phyloP scores from a whole-genome alignment of 1,140 invertebrate genomes.

The Drosophila punjabiensis region DNA sequence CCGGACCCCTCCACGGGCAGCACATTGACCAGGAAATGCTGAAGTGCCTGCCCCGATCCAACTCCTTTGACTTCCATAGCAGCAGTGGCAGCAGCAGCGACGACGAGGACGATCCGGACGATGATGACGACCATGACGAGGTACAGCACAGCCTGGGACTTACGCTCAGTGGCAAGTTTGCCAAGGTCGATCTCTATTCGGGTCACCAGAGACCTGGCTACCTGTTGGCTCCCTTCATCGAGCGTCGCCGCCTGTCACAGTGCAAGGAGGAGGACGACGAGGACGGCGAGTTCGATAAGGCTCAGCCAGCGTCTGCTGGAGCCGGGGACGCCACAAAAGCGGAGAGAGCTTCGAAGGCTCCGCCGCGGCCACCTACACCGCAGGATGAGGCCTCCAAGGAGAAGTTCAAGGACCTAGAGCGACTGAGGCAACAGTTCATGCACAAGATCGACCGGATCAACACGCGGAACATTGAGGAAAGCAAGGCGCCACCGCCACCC shows the following conservation, averaged over 20 bases:
- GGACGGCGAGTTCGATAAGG: slow-evolving; percentile 85
- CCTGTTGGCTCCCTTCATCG: slow-evolving; percentile 87
- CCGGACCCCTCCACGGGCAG: slow-evolving; percentile 34
- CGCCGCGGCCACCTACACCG: slow-evolving; percentile 74
- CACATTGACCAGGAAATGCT: slow-evolving; percentile 47
- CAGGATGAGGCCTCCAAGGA: slow-evolving; percentile 71
- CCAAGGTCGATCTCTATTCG: slow-evolving; percentile 58
- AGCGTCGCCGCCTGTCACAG: slow-evolving; percentile 90
- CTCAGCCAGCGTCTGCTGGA: slow-evolving; percentile 18
- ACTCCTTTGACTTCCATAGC: slow-evolving; percentile 77
- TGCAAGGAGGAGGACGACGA: slow-evolving; percentile 93
- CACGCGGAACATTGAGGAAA: slow-evolving; percentile 75
- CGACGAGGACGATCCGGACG: slow-evolving; percentile 63
- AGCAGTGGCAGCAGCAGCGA: slow-evolving; percentile 72
- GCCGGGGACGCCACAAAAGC: slow-evolving; percentile 37
- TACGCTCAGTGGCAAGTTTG: slow-evolving; percentile 57
- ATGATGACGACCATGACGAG: slow-evolving; percentile 44
- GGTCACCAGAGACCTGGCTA: slow-evolving; percentile 76
- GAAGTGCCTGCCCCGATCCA: slow-evolving; percentile 56
- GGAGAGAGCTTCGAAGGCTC: slow-evolving; percentile 60
- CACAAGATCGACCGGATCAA: slow-evolving; percentile 82
- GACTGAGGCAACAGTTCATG: slow-evolving; percentile 81
- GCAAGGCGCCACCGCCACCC: slow-evolving; percentile 57
- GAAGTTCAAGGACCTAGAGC: slow-evolving; percentile 78
- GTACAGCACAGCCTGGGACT: slow-evolving; percentile 46